Conservation (phyloP, 2,113 vertebrate species). For the Oophaga pumilio region DNA sequence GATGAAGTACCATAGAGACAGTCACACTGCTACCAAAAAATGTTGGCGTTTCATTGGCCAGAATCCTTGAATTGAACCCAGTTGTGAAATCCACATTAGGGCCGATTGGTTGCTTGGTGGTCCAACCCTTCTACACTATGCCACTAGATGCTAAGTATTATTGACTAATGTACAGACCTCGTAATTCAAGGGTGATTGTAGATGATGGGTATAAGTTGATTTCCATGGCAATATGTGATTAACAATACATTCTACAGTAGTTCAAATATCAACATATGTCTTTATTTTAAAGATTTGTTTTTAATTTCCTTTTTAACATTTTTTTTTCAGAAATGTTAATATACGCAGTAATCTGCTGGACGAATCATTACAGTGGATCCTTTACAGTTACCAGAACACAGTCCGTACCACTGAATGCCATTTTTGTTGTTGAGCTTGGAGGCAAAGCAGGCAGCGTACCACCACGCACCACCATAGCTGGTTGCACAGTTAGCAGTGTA, state of each 20-base stretch:
- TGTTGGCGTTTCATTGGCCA: no score
- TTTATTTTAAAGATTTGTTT: no score
- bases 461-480: conserved; percentile 50
- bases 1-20: no score
- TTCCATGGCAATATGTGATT: neutral
- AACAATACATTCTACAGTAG: neutral
- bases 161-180: neutral
- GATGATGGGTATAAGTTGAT: neutral
- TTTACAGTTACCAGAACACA: conserved; percentile 45
- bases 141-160: neutral
- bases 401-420: conserved; percentile 33
- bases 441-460: conserved; percentile 42
- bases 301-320: neutral
- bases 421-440: conserved; percentile 53
- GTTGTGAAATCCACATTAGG: no score
- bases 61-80: no score
- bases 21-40: no score
- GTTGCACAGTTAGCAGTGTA: conserved; percentile 44
- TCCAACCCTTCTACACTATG: no score
- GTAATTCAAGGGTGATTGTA: neutral
- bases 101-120: neutral
- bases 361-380: conserved; percentile 50
- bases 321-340: neutral
- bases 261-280: neutral
- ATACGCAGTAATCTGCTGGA: conserved; percentile 42